Conservation (phyloP, 2,888 invertebrate species). For the Sthenelais limicola region DNA sequence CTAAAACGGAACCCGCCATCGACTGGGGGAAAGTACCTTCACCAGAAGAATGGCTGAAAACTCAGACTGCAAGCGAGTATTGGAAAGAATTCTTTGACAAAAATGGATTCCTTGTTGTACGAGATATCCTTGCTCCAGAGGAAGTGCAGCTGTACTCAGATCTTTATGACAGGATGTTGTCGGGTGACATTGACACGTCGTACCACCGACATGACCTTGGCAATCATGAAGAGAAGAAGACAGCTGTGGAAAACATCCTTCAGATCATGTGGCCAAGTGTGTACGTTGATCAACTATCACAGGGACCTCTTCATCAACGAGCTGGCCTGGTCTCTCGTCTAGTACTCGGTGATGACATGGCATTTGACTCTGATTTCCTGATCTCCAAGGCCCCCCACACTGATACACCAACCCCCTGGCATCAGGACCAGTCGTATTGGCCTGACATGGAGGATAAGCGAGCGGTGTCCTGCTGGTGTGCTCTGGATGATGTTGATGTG, state of each 20-base stretch:
- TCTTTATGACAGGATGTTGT: conserved; percentile 48
- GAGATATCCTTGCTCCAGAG: too few species aligned
- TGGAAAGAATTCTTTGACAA: too few species aligned
- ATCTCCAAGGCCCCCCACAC: conserved; percentile 51
- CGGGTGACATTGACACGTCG: conserved; percentile 50
- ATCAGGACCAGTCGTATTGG: conserved; percentile 54
- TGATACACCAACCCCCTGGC: conserved; percentile 50
- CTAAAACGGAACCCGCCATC: too few species aligned
- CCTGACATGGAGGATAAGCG: conserved; percentile 52
- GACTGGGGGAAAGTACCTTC: too few species aligned
- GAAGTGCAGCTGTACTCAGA: too few species aligned
- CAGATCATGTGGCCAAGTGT: conserved; percentile 54
- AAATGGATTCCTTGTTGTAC: too few species aligned
- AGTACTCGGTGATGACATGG: conserved; percentile 51
- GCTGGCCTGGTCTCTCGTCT: conserved; percentile 40
- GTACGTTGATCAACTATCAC: conserved; percentile 43
- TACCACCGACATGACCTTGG: conserved; percentile 52
- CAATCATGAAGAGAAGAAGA: conserved; percentile 41
- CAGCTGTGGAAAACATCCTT: conserved; percentile 47
- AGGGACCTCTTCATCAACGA: conserved; percentile 49
- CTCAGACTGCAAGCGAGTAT: too few species aligned
- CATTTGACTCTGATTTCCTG: conserved; percentile 53
- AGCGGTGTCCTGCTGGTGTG: conserved; percentile 53
- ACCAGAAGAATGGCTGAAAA: too few species aligned
- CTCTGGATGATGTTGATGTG: conserved; percentile 61